phyloP scores from a whole-genome alignment of 2,113 vertebrate species.

The Microtus richardsoni region DNA sequence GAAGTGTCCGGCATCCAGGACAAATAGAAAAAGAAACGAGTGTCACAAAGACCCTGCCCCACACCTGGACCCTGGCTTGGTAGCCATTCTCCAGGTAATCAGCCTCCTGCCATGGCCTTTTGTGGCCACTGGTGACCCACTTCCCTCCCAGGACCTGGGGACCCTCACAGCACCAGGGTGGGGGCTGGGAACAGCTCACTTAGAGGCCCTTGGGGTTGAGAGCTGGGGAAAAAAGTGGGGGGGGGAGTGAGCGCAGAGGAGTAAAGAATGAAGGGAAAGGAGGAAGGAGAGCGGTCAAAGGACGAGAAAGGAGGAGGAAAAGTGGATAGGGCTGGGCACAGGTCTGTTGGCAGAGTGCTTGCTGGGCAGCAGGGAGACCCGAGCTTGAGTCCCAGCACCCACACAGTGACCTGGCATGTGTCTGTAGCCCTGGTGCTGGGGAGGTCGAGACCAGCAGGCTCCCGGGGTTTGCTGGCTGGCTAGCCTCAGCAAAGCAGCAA shows the following conservation, averaged over 20 bases:
- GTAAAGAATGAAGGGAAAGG: not conserved
- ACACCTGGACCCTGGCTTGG: not conserved
- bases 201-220: too few species aligned
- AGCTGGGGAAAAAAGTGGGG: not conserved
- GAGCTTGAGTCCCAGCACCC: too few species aligned
- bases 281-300: not conserved
- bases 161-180: not conserved
- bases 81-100: not conserved
- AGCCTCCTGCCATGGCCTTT: not conserved
- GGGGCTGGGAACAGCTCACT: not conserved
- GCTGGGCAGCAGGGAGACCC: not conserved
- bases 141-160: not conserved
- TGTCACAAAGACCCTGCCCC: conserved; percentile 36
- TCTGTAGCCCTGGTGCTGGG: not conserved
- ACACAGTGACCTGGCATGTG: too few species aligned
- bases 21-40: conserved; percentile 20
- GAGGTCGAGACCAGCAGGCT: not conserved
- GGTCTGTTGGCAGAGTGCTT: not conserved
- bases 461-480: not conserved
- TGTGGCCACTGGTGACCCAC: not conserved
- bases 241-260: not conserved
- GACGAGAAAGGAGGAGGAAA: not conserved
- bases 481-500: not conserved
- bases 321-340: not conserved
- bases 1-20: not conserved